Conservation (phyloP, 2,888 invertebrate genomes). For the Exephanes ischioxanthus region DNA sequence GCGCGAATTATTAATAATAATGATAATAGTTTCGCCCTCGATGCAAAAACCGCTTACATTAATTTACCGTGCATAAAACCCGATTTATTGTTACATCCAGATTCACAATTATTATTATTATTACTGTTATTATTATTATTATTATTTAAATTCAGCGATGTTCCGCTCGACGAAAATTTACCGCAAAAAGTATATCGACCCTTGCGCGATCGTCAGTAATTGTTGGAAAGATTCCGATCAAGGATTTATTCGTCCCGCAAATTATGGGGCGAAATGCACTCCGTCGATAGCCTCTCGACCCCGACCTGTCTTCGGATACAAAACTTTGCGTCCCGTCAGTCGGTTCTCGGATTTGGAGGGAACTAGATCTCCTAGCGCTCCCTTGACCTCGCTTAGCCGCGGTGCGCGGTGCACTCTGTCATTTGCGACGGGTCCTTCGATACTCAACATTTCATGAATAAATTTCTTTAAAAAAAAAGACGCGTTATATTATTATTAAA, state of each 20-base stretch:
- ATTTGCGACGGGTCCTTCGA: background rate
- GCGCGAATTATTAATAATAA: background rate
- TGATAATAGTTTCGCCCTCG: background rate
- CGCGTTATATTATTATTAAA: background rate
- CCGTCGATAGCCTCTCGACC: conserved; percentile 78
- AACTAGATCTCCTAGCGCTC: conserved; percentile 60
- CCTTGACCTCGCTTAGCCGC: conserved; percentile 17
- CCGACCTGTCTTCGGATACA: conserved; percentile 71
- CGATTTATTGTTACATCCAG: too few species aligned
- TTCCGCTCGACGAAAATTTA: background rate
- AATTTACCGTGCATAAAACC: too few species aligned
- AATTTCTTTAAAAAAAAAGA: too few species aligned
- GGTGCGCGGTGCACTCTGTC: background rate
- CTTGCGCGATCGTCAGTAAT: conserved; percentile 21
- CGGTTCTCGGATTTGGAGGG: conserved; percentile 73
- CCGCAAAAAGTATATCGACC: background rate
- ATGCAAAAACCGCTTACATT: background rate
- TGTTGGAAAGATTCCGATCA: conserved; percentile 74
- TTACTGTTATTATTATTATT: background rate
- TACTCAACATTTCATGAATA: background rate
- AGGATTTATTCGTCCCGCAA: conserved; percentile 63
- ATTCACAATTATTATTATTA: background rate
- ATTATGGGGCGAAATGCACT: conserved; percentile 67
- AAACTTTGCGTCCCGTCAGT: conserved; percentile 76
- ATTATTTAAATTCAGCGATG: background rate